Evolutionary conservation across 2,888 invertebrate species (phyloP).

Genomic region (Mythimna loreyi): DNA sequence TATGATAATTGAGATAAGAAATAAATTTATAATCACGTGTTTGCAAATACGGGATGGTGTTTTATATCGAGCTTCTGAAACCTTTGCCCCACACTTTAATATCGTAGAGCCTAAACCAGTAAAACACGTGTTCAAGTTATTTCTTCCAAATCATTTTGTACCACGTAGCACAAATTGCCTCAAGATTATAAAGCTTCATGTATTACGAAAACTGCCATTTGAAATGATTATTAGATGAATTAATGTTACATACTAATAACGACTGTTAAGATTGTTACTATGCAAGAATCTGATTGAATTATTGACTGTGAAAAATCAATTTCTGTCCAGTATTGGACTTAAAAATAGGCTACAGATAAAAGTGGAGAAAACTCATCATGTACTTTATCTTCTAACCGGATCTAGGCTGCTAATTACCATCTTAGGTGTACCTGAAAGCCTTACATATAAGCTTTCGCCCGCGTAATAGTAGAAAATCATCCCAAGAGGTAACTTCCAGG

Average conservation of each 20-base stretch:
- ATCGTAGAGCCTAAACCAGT: not conserved
- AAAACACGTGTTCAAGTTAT: constrained; percentile 6
- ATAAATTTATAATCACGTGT: constrained; percentile 14
- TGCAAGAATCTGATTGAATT: not conserved
- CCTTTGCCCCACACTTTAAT: not conserved
- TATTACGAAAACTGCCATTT: not conserved
- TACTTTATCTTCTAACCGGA: too few species aligned
- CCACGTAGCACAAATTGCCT: not conserved
- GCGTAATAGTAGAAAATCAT: too few species aligned
- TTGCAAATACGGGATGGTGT: not conserved
- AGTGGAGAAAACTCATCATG: too few species aligned
- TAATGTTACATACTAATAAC: not conserved
- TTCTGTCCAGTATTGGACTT: not conserved
- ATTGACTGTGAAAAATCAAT: not conserved
- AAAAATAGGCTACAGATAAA: not conserved
- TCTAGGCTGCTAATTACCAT: too few species aligned
- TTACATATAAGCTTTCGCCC: too few species aligned
- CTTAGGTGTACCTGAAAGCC: too few species aligned
- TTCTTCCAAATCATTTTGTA: not conserved
- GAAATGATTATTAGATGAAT: not conserved
- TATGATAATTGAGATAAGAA: too few species aligned
- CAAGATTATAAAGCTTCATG: not conserved
- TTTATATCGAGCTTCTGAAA: not conserved
- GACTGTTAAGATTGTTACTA: not conserved
- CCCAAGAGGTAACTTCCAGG: too few species aligned